Conservation (phyloP, 2,888 invertebrate species). For the Oligia fasciuncula region DNA sequence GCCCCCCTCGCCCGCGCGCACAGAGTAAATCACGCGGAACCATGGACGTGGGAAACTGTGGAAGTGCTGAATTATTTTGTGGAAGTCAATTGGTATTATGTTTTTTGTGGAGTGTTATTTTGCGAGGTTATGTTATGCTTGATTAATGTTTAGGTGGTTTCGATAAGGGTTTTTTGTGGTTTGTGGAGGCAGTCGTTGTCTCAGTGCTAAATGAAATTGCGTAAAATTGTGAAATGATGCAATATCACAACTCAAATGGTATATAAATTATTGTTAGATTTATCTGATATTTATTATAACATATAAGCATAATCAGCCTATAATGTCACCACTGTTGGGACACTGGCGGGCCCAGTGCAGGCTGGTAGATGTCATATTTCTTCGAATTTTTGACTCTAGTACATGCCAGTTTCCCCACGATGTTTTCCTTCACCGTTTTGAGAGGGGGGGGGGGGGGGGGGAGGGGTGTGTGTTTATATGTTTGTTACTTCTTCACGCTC, state of each 20-base stretch:
- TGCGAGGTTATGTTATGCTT: neutral
- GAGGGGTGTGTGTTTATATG: too few relatives aligned
- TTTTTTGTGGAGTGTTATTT: neutral
- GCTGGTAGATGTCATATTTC: too few relatives aligned
- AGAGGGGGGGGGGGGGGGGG: accelerated
- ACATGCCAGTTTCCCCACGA: too few relatives aligned
- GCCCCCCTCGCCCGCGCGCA: slow-evolving; percentile 65
- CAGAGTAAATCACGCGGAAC: slow-evolving; percentile 85
- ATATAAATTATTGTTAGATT: neutral
- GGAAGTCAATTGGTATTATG: slow-evolving; percentile 12
- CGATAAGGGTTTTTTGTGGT: neutral
- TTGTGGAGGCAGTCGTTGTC: neutral
- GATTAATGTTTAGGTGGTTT: neutral
- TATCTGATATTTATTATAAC: neutral
- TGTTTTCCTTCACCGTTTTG: too few relatives aligned
- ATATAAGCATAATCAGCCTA: too few relatives aligned
- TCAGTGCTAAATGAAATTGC: neutral
- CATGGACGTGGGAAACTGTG: slow-evolving; percentile 67
- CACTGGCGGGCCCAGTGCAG: too few relatives aligned
- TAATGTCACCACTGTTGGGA: too few relatives aligned
- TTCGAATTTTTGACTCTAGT: too few relatives aligned
- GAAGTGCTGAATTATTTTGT: slow-evolving; percentile 63
- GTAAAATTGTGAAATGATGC: neutral
- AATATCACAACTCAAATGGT: neutral
- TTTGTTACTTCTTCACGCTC: too few relatives aligned